These are phyloP conservation scores for Dryadula phaetusa DNA, from an alignment of 2,888 invertebrate genomes.

Conservation along the genomic window DNA sequence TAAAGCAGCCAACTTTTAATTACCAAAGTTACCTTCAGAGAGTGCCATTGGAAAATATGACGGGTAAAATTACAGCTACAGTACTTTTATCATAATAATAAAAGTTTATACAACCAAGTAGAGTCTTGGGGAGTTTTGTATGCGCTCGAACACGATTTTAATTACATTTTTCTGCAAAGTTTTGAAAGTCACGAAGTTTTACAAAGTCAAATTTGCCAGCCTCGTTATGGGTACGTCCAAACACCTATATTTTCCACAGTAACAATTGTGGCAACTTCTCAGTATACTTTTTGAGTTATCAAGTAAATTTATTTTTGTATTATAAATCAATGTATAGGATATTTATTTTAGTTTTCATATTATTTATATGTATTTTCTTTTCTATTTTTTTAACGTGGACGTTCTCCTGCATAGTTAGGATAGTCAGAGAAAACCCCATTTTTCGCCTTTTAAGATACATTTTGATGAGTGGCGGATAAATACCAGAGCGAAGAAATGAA, in stretches of 20 bases:
- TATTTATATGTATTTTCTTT: too few species aligned
- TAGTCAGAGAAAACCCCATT: too few species aligned
- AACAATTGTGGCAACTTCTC: background rate
- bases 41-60: constrained; percentile 5
- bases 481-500: too few species aligned
- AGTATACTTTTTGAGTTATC: constrained; percentile 1
- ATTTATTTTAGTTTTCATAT: too few species aligned
- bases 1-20: background rate
- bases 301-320: background rate
- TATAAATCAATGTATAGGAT: background rate
- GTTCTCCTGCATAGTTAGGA: too few species aligned
- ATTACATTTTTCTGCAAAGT: constrained; percentile 21
- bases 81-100: constrained; percentile 16
- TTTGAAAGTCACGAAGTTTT: constrained; percentile 20
- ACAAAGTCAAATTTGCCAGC: constrained; percentile 11
- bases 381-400: too few species aligned
- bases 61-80: constrained; percentile 4
- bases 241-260: constrained; percentile 5
- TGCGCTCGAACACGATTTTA: constrained; percentile 17
- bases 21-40: background rate
- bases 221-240: constrained; percentile 12
- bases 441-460: too few species aligned
- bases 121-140: constrained; percentile 12
- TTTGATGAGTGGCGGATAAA: too few species aligned
- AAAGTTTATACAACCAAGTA: constrained; percentile 1